phyloP scores from a whole-genome alignment of 1,140 invertebrate species.

The Phocides pigmalion region DNA sequence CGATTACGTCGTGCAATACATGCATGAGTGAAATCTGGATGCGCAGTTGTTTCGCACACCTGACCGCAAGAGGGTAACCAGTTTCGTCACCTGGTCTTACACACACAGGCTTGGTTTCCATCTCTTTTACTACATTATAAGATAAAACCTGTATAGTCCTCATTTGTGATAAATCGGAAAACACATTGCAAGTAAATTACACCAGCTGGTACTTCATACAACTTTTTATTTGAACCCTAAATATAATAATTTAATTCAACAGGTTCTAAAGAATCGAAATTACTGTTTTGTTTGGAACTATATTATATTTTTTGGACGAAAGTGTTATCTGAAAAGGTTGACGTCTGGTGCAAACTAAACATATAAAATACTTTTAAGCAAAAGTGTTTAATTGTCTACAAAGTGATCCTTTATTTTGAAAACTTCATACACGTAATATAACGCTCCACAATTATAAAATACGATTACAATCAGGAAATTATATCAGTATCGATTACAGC shows the following conservation, averaged over 20 bases:
- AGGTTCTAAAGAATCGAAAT: background rate
- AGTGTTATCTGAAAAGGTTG: no score
- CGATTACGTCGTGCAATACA: slow-evolving; percentile 27
- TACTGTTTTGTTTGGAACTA: no score
- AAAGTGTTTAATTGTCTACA: no score
- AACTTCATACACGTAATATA: background rate
- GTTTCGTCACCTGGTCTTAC: slow-evolving; percentile 60
- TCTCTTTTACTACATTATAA: slow-evolving; percentile 10
- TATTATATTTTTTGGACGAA: no score
- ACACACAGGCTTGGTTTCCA: slow-evolving; percentile 39
- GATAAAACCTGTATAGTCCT: slow-evolving; percentile 12
- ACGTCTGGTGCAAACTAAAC: no score
- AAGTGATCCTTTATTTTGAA: no score
- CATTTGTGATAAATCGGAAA: background rate
- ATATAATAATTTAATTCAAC: no score
- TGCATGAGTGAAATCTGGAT: slow-evolving; percentile 46
- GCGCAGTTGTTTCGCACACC: slow-evolving; percentile 51
- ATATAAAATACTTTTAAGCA: no score
- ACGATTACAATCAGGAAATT: slow-evolving; percentile 14
- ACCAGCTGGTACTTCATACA: background rate
- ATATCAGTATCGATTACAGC: slow-evolving; percentile 15
- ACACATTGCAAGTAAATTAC: background rate
- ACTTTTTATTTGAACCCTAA: background rate
- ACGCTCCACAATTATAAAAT: slow-evolving; percentile 1
- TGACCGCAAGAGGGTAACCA: slow-evolving; percentile 58